Evolutionary conservation across 2,113 vertebrate species (phyloP).

Genomic region (Gopherus flavomarginatus): DNA sequence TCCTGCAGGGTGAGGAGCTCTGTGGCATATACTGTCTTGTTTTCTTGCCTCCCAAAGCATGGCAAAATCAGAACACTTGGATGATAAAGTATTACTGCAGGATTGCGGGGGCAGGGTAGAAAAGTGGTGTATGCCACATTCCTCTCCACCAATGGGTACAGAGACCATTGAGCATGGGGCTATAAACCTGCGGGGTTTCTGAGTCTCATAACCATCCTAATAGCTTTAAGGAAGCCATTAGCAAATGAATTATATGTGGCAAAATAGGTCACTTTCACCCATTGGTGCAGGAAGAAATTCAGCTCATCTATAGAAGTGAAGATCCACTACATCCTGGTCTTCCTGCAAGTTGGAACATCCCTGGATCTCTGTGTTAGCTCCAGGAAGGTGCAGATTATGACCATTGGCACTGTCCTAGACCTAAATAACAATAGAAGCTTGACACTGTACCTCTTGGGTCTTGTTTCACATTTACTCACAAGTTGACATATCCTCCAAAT

Average conservation of each 20-base stretch:
- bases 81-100: not conserved
- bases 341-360: not conserved
- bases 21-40: rapidly evolving
- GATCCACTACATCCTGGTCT: not conserved
- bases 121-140: not conserved
- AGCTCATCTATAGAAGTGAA: not conserved
- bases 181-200: not conserved
- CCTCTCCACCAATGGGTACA: not conserved
- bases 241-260: not conserved
- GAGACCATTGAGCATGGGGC: not conserved
- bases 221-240: not conserved
- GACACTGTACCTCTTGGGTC: not conserved
- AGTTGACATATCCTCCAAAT: not conserved
- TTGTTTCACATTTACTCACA: not conserved
- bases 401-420: not conserved
- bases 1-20: too few relatives aligned
- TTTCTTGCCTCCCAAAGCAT: not conserved
- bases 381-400: not conserved
- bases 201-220: not conserved
- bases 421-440: not conserved
- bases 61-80: not conserved
- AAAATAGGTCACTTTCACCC: not conserved
- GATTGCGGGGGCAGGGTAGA: not conserved
- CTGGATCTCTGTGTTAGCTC: not conserved
- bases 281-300: not conserved